A percentile compares a stretch with the other conserved stretches of the same genome.
These are phyloP conservation scores for Arrhamphus sclerolepis DNA, from an alignment of 2,797 vertebrate genomes.

Conservation along the genomic window DNA sequence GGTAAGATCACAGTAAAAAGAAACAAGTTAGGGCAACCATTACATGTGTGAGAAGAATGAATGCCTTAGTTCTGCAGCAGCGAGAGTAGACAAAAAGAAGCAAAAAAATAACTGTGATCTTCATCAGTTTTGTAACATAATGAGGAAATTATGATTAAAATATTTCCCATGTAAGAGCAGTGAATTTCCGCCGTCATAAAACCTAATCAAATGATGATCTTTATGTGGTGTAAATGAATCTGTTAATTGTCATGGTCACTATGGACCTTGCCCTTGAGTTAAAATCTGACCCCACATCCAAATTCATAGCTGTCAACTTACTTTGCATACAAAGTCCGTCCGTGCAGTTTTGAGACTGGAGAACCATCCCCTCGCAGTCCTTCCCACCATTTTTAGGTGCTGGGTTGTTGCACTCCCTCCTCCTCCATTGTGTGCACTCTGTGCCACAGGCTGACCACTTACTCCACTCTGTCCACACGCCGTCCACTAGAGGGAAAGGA, in stretches of 20 bases:
- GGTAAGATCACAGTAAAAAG: background rate
- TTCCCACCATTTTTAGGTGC: conserved; percentile 94
- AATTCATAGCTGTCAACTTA: conserved; percentile 86
- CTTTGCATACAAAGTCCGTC: conserved; percentile 98
- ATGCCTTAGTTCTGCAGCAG: too few relatives aligned
- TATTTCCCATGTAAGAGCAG: too few relatives aligned
- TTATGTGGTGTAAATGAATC: background rate
- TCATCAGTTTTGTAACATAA: too few relatives aligned
- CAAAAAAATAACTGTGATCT: too few relatives aligned
- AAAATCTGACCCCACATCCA: conserved; percentile 3
- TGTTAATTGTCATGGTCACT: conserved; percentile 5
- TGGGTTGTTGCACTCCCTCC: conserved; percentile 90
- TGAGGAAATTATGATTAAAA: too few relatives aligned
- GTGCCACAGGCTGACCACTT: conserved; percentile 98
- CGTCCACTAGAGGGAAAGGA: conserved; percentile 85
- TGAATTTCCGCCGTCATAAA: too few relatives aligned
- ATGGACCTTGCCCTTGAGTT: background rate
- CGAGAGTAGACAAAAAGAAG: too few relatives aligned
- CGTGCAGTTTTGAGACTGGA: conserved; percentile 97
- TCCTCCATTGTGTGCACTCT: conserved; percentile 96
- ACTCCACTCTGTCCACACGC: conserved; percentile 97
- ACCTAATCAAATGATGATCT: too few relatives aligned
- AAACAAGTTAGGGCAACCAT: background rate
- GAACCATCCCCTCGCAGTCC: conserved; percentile 91
- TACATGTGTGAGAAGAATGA: too few relatives aligned